These are phyloP conservation scores for Mesorhabditis spiculigera DNA, from an alignment of 2,888 invertebrate species.

Conservation along the genomic window DNA sequence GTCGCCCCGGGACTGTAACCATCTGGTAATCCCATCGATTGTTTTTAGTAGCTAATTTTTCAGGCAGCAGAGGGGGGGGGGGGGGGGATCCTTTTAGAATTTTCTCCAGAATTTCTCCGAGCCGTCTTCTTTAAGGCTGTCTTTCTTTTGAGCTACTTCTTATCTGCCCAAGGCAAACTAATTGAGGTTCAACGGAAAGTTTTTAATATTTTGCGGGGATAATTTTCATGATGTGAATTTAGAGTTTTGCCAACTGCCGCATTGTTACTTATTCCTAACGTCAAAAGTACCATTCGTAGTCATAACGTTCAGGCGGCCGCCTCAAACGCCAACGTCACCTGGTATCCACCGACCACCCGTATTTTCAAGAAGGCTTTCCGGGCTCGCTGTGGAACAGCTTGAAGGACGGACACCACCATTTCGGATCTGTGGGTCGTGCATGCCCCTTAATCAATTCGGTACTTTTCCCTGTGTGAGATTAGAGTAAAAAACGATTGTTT, in stretches of 20 bases:
- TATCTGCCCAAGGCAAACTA: too few species aligned
- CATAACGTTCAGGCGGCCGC: constrained; percentile 69
- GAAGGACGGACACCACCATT: constrained; percentile 82
- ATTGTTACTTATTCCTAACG: background rate
- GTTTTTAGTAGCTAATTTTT: too few species aligned
- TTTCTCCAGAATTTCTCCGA: too few species aligned
- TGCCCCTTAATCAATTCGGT: constrained; percentile 35
- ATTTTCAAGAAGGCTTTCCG: constrained; percentile 66
- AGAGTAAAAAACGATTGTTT: too few species aligned
- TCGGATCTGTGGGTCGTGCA: constrained; percentile 85
- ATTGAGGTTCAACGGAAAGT: too few species aligned
- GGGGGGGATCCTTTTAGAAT: too few species aligned
- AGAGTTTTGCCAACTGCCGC: background rate
- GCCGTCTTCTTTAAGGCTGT: too few species aligned
- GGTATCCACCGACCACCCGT: constrained; percentile 61
- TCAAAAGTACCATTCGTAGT: background rate
- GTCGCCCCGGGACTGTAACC: too few species aligned
- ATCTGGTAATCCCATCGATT: too few species aligned
- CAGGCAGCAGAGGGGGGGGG: too few species aligned
- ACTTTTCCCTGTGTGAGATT: background rate
- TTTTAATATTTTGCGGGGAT: too few species aligned
- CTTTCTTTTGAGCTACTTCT: background rate
- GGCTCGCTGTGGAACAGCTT: constrained; percentile 86
- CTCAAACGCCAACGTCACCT: constrained; percentile 69
- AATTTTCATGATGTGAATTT: too few species aligned